phyloP scores from a whole-genome alignment of 2,888 invertebrate genomes.

The Clivina fossor region DNA sequence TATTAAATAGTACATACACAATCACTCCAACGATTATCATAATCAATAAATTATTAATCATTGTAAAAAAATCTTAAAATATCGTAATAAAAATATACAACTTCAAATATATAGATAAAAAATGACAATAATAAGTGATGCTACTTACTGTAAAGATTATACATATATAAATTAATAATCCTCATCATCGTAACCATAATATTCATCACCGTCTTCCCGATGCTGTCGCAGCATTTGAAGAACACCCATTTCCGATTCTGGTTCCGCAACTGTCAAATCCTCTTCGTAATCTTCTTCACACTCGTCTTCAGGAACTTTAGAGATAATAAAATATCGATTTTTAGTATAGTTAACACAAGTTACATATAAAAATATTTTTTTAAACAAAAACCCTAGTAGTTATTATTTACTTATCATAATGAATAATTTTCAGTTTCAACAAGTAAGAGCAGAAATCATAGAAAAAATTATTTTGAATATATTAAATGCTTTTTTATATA shows the following conservation, averaged over 20 bases:
- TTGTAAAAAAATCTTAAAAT: not conserved
- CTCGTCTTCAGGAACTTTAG: constrained; percentile 47
- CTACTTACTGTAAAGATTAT: not conserved
- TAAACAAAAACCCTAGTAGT: too few relatives aligned
- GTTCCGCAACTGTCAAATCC: constrained; percentile 44
- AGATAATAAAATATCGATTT: too few relatives aligned
- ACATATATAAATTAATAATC: constrained; percentile 55
- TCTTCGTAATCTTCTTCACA: constrained; percentile 50
- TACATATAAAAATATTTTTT: too few relatives aligned
- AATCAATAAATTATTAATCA: not conserved
- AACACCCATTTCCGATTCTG: constrained; percentile 49
- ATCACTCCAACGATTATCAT: not conserved
- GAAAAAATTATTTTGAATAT: too few relatives aligned
- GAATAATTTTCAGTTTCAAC: too few relatives aligned
- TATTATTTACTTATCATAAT: too few relatives aligned
- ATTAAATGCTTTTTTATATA: too few relatives aligned
- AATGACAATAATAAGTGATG: not conserved
- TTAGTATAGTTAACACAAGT: too few relatives aligned
- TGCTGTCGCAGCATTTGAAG: constrained; percentile 56
- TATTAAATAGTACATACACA: not conserved
- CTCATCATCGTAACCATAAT: constrained; percentile 64
- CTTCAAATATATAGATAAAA: not conserved
- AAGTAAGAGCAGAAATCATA: too few relatives aligned
- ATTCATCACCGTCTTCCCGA: constrained; percentile 66
- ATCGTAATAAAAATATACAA: not conserved